A percentile compares a stretch with the other conserved stretches of the same genome.
These are phyloP conservation scores for Aphis craccivora DNA, from an alignment of 1,140 invertebrate genomes.

Conservation along the genomic window DNA sequence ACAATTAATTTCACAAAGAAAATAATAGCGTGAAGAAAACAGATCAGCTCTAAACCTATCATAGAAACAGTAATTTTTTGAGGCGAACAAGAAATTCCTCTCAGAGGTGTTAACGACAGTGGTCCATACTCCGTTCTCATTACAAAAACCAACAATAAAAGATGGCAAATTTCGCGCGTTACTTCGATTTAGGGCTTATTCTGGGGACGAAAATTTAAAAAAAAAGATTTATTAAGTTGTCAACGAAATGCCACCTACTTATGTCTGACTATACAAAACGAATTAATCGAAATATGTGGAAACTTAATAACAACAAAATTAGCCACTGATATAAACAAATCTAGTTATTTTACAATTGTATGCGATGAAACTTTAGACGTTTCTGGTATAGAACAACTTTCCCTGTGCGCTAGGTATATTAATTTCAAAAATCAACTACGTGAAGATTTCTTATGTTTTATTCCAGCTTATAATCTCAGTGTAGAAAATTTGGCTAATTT, in stretches of 20 bases:
- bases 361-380: slow-evolving; percentile 62
- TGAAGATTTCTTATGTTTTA: slow-evolving; percentile 63
- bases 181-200: not conserved
- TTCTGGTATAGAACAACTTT: slow-evolving; percentile 62
- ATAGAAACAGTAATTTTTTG: slow-evolving; percentile 18
- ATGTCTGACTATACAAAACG: not conserved
- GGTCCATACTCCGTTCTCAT: not conserved
- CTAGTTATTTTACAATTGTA: not conserved
- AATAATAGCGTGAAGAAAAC: not conserved
- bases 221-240: not conserved
- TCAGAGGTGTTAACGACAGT: not conserved
- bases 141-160: not conserved
- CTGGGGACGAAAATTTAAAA: not conserved
- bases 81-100: not conserved
- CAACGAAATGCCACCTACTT: not conserved
- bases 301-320: not conserved
- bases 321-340: not conserved
- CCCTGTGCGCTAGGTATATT: slow-evolving; percentile 61
- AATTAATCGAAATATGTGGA: not conserved
- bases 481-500: slow-evolving; percentile 19
- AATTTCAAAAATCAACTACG: slow-evolving; percentile 57
- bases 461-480: slow-evolving; percentile 57
- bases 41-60: not conserved
- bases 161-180: not conserved
- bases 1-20: slow-evolving; percentile 17